phyloP scores from a whole-genome alignment of 2,113 vertebrate species.

The Pseudorasbora parva region DNA sequence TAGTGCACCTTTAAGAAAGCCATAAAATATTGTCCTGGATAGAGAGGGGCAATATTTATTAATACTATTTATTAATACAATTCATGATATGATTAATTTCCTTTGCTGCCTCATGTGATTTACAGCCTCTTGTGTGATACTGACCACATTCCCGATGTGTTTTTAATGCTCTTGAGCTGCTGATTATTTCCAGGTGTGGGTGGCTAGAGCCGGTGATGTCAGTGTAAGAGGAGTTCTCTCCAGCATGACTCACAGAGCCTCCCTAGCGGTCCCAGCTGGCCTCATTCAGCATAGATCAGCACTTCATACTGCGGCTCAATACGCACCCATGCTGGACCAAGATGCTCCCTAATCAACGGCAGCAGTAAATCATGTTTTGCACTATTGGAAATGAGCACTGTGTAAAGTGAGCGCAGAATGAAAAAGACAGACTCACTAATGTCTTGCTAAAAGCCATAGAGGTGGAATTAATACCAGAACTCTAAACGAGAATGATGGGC shows the following conservation, averaged over 20 bases:
- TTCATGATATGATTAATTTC: neutral
- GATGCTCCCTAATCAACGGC: constrained; percentile 12
- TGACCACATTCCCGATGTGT: neutral
- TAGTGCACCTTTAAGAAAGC: too few relatives aligned
- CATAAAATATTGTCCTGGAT: neutral
- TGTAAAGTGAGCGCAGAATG: constrained; percentile 10
- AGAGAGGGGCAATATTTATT: too few relatives aligned
- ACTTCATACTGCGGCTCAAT: neutral
- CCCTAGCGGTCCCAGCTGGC: constrained; percentile 16
- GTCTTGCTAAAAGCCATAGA: constrained; percentile 44
- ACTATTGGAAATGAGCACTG: constrained; percentile 5
- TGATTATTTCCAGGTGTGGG: constrained; percentile 50
- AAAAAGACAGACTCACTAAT: neutral
- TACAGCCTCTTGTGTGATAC: neutral
- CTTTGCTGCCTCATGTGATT: neutral
- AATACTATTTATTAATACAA: neutral
- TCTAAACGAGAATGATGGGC: constrained; percentile 31
- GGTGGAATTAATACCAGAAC: constrained; percentile 45
- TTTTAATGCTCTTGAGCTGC: neutral
- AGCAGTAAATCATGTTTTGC: constrained; percentile 36
- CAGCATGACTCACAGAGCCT: neutral
- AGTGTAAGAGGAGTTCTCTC: constrained; percentile 27
- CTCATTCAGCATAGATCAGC: constrained; percentile 24
- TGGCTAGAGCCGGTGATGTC: constrained; percentile 32
- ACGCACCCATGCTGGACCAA: neutral